Percentiles rank a stretch among this genome's conserved stretches.
These are phyloP conservation scores for Etheostoma spectabile DNA, from an alignment of 2,113 vertebrate genomes.

Conservation along the genomic window DNA sequence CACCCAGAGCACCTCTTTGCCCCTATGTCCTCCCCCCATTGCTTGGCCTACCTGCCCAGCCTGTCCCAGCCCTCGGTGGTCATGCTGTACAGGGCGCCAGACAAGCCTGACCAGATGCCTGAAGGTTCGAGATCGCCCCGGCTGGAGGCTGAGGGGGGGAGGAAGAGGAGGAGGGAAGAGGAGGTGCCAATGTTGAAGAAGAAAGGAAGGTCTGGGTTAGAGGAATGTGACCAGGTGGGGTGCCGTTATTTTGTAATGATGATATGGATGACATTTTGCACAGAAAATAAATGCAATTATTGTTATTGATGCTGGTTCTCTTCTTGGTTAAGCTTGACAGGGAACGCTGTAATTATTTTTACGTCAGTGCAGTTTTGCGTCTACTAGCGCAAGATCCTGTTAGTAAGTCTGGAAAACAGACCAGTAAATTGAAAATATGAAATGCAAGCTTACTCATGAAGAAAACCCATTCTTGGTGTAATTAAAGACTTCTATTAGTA, in stretches of 20 bases:
- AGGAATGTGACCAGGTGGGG: conserved; percentile 62
- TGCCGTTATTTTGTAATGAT: no score
- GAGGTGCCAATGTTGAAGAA: conserved; percentile 71
- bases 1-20: conserved; percentile 69
- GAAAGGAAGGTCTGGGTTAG: conserved; percentile 50
- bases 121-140: conserved; percentile 55
- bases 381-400: neutral
- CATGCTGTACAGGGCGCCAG: conserved; percentile 84
- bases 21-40: conserved; percentile 67
- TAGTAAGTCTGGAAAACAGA: neutral
- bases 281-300: neutral
- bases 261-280: neutral
- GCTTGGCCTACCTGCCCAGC: conserved; percentile 84
- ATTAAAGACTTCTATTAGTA: conserved; percentile 36
- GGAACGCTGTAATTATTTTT: neutral
- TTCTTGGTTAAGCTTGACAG: neutral
- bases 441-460: neutral
- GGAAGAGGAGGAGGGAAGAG: conserved; percentile 74
- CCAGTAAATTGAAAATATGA: conserved; percentile 41
- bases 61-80: conserved; percentile 89
- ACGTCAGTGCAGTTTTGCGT: neutral
- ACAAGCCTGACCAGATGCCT: neutral
- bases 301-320: neutral
- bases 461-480: conserved; percentile 21
- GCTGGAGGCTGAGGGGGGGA: conserved; percentile 36